phyloP scores from a whole-genome alignment of 2,113 vertebrate genomes.

The Pardalotus punctatus region DNA sequence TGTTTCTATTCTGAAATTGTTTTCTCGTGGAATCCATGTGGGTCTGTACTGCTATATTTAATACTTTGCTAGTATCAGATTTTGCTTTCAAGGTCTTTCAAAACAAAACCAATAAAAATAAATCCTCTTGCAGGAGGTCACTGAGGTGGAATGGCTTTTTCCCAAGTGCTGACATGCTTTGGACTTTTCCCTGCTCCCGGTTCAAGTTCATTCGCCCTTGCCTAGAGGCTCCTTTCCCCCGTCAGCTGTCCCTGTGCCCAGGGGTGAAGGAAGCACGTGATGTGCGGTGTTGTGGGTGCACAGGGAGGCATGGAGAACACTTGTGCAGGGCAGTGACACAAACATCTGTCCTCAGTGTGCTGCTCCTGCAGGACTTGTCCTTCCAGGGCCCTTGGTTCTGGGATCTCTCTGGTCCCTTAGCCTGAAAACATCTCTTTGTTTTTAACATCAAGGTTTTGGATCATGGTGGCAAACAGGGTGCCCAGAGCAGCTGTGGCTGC shows the following conservation, averaged over 20 bases:
- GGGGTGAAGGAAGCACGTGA: accelerated
- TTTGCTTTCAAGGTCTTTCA: conserved; percentile 43
- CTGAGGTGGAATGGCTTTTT: neutral
- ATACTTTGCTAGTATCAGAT: conserved; percentile 2
- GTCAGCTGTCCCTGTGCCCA: neutral
- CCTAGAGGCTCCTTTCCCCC: neutral
- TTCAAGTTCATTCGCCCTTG: neutral
- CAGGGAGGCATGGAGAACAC: no score
- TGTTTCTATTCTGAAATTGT: conserved; percentile 1
- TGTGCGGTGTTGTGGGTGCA: neutral
- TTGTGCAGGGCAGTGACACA: neutral
- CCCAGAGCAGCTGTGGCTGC: neutral
- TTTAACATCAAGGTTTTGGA: neutral
- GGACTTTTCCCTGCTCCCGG: neutral
- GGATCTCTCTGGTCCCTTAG: neutral
- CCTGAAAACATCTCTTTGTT: neutral
- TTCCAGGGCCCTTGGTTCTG: neutral
- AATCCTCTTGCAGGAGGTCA: neutral
- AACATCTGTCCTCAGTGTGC: neutral
- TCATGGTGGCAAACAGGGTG: neutral
- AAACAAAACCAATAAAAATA: conserved; percentile 16
- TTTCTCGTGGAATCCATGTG: conserved; percentile 6
- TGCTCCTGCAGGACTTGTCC: neutral
- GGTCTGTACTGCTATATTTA: conserved; percentile 15
- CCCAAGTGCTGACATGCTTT: neutral